phyloP scores from a whole-genome alignment of 1,140 invertebrate genomes.

The Drosophila quadrilineata region DNA sequence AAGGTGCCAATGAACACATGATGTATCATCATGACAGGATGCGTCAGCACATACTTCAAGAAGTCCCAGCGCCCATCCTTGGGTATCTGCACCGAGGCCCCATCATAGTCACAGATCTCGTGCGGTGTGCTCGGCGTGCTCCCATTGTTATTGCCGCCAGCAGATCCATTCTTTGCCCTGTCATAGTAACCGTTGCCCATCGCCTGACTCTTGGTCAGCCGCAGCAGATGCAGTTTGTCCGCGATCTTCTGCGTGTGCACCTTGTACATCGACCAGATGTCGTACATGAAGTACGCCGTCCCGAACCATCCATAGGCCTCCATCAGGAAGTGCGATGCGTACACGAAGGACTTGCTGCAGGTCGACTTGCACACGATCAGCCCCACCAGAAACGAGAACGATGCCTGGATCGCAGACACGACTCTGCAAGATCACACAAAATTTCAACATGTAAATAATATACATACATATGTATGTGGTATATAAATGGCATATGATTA shows the following conservation, averaged over 20 bases:
- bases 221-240: conserved; percentile 75
- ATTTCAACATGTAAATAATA: no score
- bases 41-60: conserved; percentile 83
- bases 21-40: conserved; percentile 87
- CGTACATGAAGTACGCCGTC: conserved; percentile 89
- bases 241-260: conserved; percentile 82
- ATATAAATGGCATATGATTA: no score
- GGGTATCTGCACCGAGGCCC: conserved; percentile 54
- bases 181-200: conserved; percentile 42
- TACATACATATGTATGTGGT: no score
- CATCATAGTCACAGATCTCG: conserved; percentile 73
- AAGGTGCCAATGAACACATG: conserved; percentile 88
- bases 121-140: conserved; percentile 49
- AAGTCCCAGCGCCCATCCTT: conserved; percentile 81
- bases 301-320: conserved; percentile 89
- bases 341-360: conserved; percentile 85
- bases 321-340: conserved; percentile 86
- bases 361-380: conserved; percentile 85
- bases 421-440: conserved; percentile 82
- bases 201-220: conserved; percentile 46
- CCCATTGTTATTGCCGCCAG: conserved; percentile 51
- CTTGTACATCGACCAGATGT: conserved; percentile 88
- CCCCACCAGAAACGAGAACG: conserved; percentile 85
- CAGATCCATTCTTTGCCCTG: background rate
- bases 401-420: conserved; percentile 86